A percentile compares a stretch with the other conserved stretches of the same genome.
Evolutionary conservation across 2,888 invertebrate genomes (phyloP).

Genomic region (Meganola albula): DNA sequence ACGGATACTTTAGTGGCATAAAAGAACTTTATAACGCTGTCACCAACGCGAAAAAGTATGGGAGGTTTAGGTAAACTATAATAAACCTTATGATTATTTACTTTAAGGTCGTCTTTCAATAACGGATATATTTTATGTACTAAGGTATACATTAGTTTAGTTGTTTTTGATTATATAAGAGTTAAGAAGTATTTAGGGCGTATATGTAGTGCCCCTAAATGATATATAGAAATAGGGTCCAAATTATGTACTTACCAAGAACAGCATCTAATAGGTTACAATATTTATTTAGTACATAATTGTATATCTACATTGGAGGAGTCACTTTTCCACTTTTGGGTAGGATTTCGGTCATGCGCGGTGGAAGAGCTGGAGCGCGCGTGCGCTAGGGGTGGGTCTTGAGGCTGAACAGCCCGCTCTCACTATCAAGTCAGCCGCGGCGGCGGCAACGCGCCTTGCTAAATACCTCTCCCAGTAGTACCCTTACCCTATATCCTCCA

Average conservation of each 20-base stretch:
- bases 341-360: conserved; percentile 75
- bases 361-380: conserved; percentile 46
- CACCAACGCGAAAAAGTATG: conserved; percentile 38
- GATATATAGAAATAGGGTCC: conserved; percentile 57
- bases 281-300: conserved; percentile 76
- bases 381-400: conserved; percentile 73
- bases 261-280: conserved; percentile 61
- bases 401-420: conserved; percentile 58
- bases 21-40: conserved; percentile 50
- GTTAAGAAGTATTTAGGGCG: too few relatives aligned
- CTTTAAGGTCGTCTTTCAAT: conserved; percentile 23
- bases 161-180: too few relatives aligned
- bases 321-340: conserved; percentile 75
- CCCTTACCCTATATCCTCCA: conserved; percentile 37
- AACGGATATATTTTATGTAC: conserved; percentile 19
- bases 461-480: conserved; percentile 40
- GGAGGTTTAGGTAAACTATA: conserved; percentile 20
- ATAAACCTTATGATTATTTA: conserved; percentile 21
- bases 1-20: conserved; percentile 55
- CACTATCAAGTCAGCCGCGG: conserved; percentile 72
- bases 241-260: conserved; percentile 55
- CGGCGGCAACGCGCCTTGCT: conserved; percentile 56
- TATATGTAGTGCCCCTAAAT: too few relatives aligned
- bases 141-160: conserved; percentile 28
- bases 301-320: conserved; percentile 73